Evolutionary conservation across 2,113 vertebrate genomes (phyloP).

Genomic region (Poeciliopsis turrubarensis): DNA sequence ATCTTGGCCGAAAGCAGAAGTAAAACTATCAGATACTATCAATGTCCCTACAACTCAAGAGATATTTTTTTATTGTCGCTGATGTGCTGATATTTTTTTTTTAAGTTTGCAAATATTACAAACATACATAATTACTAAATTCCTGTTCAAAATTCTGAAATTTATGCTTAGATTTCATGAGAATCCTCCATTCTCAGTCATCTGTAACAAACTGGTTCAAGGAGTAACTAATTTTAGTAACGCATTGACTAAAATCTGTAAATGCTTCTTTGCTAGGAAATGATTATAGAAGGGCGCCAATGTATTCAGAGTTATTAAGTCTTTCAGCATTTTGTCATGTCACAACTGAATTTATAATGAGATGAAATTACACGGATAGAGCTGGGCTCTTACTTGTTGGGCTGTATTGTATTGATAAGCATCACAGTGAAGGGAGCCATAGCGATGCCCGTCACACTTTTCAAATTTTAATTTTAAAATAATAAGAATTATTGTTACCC

Average conservation of each 20-base stretch:
- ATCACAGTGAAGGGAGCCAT: not conserved
- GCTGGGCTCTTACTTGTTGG: too few species aligned
- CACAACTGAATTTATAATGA: not conserved
- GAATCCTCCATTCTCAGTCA: too few species aligned
- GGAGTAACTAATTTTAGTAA: not conserved
- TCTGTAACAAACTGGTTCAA: not conserved
- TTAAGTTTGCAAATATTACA: not conserved
- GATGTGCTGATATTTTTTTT: not conserved
- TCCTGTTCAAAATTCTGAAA: not conserved
- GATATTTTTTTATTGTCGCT: not conserved
- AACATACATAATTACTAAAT: not conserved
- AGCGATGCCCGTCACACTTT: not conserved
- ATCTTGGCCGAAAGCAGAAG: not conserved
- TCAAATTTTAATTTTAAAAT: not conserved
- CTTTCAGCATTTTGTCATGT: not conserved
- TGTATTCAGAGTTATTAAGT: not conserved
- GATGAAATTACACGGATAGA: too few species aligned
- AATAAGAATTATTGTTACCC: not conserved
- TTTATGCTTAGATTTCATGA: not conserved
- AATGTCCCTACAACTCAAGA: not conserved
- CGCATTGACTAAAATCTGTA: not conserved
- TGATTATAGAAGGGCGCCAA: too few species aligned
- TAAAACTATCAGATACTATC: not conserved
- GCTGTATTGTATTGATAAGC: too few species aligned
- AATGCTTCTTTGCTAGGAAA: too few species aligned